These are phyloP conservation scores for Poecile atricapillus DNA, from an alignment of 2,113 vertebrate genomes.

Conservation along the genomic window DNA sequence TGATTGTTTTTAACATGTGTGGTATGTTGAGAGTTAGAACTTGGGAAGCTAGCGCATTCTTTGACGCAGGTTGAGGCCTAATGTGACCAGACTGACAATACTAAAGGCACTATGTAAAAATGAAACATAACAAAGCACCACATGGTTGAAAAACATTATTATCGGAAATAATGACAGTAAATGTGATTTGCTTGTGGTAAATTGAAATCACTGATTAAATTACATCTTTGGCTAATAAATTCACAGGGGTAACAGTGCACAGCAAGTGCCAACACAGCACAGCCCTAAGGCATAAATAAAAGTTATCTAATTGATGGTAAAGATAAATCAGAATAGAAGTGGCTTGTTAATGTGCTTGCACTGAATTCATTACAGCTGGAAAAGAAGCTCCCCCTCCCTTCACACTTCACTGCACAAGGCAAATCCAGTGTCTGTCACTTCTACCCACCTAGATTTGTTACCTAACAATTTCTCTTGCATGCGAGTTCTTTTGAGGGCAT, in stretches of 20 bases:
- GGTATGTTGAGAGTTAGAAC: not conserved
- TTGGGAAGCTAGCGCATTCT: not conserved
- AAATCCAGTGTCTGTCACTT: not conserved
- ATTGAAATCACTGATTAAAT: conserved; percentile 78
- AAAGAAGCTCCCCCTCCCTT: not conserved
- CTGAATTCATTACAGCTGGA: conserved; percentile 45
- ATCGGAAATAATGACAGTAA: conserved; percentile 48
- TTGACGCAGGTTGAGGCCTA: not conserved
- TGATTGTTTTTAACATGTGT: not conserved
- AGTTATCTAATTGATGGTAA: conserved; percentile 71
- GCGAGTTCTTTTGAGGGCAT: not conserved
- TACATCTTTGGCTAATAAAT: conserved; percentile 70
- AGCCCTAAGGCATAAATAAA: conserved; percentile 67
- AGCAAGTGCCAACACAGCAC: conserved; percentile 51
- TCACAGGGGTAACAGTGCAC: conserved; percentile 51
- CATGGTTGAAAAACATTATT: conserved; percentile 34
- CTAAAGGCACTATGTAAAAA: conserved; percentile 20
- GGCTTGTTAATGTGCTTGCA: conserved; percentile 53
- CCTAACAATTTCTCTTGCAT: not conserved
- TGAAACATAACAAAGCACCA: not conserved
- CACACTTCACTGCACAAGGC: not conserved
- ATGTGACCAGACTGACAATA: conserved; percentile 9
- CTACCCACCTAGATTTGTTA: not conserved
- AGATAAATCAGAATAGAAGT: conserved; percentile 64
- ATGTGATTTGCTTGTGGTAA: conserved; percentile 68